Evolutionary conservation across 2,113 vertebrate genomes (phyloP).

Genomic region (Polypterus senegalus): DNA sequence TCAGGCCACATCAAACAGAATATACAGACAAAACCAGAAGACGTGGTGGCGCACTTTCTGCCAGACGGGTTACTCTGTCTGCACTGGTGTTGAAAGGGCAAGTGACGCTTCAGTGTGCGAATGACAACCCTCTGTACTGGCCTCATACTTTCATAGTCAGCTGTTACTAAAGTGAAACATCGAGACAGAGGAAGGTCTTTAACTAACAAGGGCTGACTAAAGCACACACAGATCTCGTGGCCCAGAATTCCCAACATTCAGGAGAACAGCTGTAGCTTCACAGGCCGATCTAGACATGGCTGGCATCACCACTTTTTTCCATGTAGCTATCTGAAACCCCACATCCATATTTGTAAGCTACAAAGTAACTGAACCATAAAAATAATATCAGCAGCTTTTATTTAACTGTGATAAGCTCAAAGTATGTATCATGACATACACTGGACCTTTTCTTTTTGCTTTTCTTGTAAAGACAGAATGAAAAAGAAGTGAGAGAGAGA

Average conservation of each 20-base stretch:
- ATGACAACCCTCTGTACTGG: not conserved
- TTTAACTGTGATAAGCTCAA: constrained; percentile 1
- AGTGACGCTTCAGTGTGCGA: not conserved
- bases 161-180: constrained; percentile 15
- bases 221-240: constrained; percentile 13
- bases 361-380: constrained; percentile 9
- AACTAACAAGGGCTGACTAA: constrained; percentile 6
- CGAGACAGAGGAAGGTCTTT: constrained; percentile 10
- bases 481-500: constrained; percentile 11
- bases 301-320: constrained; percentile 3
- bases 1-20: constrained; percentile 44
- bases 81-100: constrained; percentile 5
- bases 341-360: constrained; percentile 9
- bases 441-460: no score
- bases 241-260: constrained; percentile 11
- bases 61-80: constrained; percentile 3
- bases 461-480: constrained; percentile 6
- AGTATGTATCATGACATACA: no score
- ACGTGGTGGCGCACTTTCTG: constrained; percentile 1
- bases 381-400: constrained; percentile 2
- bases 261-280: constrained; percentile 16
- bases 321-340: constrained; percentile 5
- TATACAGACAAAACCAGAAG: constrained; percentile 21
- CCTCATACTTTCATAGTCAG: constrained; percentile 2
- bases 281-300: not conserved